Conservation (phyloP, 2,888 invertebrate genomes). For the Coenonympha glycerion region DNA sequence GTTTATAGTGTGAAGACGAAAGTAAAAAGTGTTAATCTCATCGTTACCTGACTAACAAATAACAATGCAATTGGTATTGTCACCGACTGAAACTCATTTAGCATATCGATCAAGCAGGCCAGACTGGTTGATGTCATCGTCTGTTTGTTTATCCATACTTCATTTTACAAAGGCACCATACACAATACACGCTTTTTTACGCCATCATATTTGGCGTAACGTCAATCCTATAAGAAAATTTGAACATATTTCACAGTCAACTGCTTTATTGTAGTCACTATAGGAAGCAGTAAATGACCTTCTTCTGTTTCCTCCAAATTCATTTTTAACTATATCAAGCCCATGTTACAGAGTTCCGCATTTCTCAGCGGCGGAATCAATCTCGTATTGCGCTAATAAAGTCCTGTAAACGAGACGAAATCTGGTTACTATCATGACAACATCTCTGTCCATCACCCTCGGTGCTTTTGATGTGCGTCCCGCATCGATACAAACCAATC, state of each 20-base stretch:
- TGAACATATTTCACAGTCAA: too few relatives aligned
- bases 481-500: slow-evolving; percentile 45
- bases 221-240: neutral
- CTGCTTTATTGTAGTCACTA: neutral
- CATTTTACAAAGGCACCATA: neutral
- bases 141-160: slow-evolving; percentile 17
- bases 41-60: slow-evolving; percentile 3
- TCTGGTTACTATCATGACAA: slow-evolving; percentile 57
- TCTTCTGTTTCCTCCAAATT: neutral
- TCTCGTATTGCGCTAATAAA: neutral
- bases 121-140: slow-evolving; percentile 29
- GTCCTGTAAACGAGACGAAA: slow-evolving; percentile 17
- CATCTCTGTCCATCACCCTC: slow-evolving; percentile 51
- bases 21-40: neutral
- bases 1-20: neutral
- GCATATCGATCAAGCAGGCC: slow-evolving; percentile 29
- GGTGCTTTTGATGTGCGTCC: slow-evolving; percentile 56
- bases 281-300: neutral
- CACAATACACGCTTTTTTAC: neutral
- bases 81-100: slow-evolving; percentile 19
- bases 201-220: too few relatives aligned
- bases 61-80: slow-evolving; percentile 12
- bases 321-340: neutral
- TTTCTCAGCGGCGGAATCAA: neutral
- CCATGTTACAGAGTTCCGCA: neutral